A percentile compares a stretch with the other conserved stretches of the same genome.
These are phyloP conservation scores for Philopotamus ludificatus DNA, from an alignment of 1,140 invertebrate species.

Conservation along the genomic window DNA sequence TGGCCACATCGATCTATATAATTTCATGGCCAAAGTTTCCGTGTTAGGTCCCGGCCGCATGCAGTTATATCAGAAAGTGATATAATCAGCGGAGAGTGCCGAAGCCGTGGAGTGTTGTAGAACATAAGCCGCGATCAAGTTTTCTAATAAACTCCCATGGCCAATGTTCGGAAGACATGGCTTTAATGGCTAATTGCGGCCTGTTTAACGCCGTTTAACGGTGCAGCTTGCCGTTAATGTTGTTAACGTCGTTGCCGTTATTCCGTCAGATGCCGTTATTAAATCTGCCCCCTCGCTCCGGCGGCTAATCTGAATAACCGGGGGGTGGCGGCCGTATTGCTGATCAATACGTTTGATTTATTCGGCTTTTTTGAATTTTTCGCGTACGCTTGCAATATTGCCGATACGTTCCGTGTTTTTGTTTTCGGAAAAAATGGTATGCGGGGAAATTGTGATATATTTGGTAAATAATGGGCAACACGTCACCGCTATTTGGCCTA, in stretches of 20 bases:
- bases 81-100: background rate
- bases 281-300: slow-evolving; percentile 2
- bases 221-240: slow-evolving; percentile 24
- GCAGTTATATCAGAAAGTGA: background rate
- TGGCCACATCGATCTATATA: background rate
- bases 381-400: slow-evolving; percentile 5
- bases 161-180: slow-evolving; percentile 28
- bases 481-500: slow-evolving; percentile 21
- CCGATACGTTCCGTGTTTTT: slow-evolving; percentile 12
- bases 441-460: slow-evolving; percentile 31
- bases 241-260: slow-evolving; percentile 25
- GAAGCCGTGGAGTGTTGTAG: background rate
- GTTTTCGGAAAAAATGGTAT: too few species aligned
- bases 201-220: slow-evolving; percentile 28
- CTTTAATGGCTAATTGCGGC: slow-evolving; percentile 31
- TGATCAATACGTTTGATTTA: too few species aligned
- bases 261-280: background rate
- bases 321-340: too few species aligned
- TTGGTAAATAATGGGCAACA: slow-evolving; percentile 20
- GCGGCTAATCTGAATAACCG: too few species aligned
- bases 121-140: slow-evolving; percentile 27
- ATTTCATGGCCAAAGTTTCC: background rate
- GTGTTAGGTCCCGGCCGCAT: background rate
- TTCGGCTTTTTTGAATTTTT: too few species aligned
- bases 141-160: slow-evolving; percentile 26